These are phyloP conservation scores for Nothura maculosa DNA, from an alignment of 2,797 vertebrate species.

Conservation along the genomic window DNA sequence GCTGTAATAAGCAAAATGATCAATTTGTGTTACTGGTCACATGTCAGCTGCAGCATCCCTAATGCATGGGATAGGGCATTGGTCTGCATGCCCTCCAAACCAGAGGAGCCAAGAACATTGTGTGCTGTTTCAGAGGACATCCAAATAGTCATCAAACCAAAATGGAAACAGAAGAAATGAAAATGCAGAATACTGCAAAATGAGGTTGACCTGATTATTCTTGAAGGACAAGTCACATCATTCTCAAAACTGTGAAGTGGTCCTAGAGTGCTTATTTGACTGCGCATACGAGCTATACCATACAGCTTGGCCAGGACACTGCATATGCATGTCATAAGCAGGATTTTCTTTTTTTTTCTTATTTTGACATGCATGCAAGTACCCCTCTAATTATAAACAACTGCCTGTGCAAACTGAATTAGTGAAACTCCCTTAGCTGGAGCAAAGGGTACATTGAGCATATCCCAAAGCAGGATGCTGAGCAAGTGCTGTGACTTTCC, in stretches of 20 bases:
- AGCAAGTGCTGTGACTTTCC: not conserved
- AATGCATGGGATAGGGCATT: not conserved
- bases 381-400: not conserved
- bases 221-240: not conserved
- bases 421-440: not conserved
- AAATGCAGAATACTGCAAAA: slow-evolving; percentile 22
- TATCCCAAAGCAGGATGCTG: not conserved
- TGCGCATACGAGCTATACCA: not conserved
- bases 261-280: not conserved
- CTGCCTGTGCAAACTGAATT: not conserved
- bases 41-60: not conserved
- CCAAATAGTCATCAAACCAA: not conserved
- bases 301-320: not conserved
- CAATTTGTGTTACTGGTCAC: not conserved
- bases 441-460: not conserved
- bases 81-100: not conserved
- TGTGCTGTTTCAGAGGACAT: not conserved
- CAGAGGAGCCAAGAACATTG: not conserved
- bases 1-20: not conserved
- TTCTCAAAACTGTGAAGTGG: not conserved
- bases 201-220: not conserved
- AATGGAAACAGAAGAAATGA: slow-evolving; percentile 36
- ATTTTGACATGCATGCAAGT: not conserved
- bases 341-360: not conserved
- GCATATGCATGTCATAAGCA: too few relatives aligned